Evolutionary conservation across 1,140 invertebrate species (phyloP).

Genomic region (Drosophila mauritiana): DNA sequence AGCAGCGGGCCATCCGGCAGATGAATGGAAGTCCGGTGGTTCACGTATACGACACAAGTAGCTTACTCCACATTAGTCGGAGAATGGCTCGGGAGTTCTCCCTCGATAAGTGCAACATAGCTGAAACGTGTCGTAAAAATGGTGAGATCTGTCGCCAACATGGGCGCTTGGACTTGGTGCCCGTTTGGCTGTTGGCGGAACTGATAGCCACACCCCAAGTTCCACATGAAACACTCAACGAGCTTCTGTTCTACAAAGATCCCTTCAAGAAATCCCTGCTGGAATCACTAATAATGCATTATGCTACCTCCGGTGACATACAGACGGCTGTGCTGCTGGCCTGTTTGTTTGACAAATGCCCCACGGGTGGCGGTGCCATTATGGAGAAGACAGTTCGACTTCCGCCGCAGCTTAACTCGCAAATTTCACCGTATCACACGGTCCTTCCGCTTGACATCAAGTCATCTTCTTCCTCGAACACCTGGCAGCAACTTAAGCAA

Average conservation of each 20-base stretch:
- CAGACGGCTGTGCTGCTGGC: slow-evolving; percentile 97
- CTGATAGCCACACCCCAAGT: slow-evolving; percentile 88
- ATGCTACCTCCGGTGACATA: slow-evolving; percentile 92
- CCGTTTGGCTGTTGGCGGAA: slow-evolving; percentile 93
- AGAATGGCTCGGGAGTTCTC: slow-evolving; percentile 93
- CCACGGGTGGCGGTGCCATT: slow-evolving; percentile 18
- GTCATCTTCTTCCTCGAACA: slow-evolving; percentile 47
- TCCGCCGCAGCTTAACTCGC: slow-evolving; percentile 85
- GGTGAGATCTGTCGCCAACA: slow-evolving; percentile 88
- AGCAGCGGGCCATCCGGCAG: slow-evolving; percentile 84
- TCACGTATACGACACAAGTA: slow-evolving; percentile 92
- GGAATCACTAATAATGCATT: slow-evolving; percentile 93
- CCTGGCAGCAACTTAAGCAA: slow-evolving; percentile 86
- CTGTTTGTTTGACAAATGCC: slow-evolving; percentile 90
- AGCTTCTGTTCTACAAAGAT: slow-evolving; percentile 86
- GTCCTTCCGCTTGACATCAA: slow-evolving; percentile 90
- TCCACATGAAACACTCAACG: slow-evolving; percentile 69
- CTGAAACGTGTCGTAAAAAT: slow-evolving; percentile 92
- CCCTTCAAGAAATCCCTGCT: slow-evolving; percentile 94
- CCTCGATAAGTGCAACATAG: slow-evolving; percentile 87
- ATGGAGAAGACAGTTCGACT: slow-evolving; percentile 39
- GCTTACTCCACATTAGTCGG: slow-evolving; percentile 91
- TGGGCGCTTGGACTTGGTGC: slow-evolving; percentile 92
- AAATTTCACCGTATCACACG: slow-evolving; percentile 95
- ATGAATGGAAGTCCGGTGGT: slow-evolving; percentile 86